phyloP scores from a whole-genome alignment of 2,888 invertebrate genomes.

The Ochropacha duplaris region DNA sequence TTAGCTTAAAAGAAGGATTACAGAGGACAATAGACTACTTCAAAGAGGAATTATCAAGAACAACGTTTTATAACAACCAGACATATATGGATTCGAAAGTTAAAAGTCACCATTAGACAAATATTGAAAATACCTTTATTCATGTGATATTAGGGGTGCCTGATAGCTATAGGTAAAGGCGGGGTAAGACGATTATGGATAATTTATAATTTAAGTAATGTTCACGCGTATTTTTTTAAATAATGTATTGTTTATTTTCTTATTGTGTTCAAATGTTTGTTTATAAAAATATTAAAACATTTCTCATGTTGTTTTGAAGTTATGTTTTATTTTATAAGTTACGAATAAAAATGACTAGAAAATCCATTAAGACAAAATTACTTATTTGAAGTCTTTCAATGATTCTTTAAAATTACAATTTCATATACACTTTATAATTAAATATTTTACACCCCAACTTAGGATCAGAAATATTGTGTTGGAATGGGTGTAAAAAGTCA shows the following conservation, averaged over 20 bases:
- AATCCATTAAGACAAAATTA: background rate
- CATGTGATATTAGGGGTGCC: conserved; percentile 66
- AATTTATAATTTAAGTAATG: background rate
- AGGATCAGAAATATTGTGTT: no score
- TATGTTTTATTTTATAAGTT: conserved; percentile 22
- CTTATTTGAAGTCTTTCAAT: no score
- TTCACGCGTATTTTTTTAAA: background rate
- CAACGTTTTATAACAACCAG: conserved; percentile 73
- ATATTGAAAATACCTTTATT: conserved; percentile 38
- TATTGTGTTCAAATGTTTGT: conserved; percentile 40
- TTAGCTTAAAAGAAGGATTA: conserved; percentile 92
- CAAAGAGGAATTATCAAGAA: conserved; percentile 89
- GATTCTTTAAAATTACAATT: no score
- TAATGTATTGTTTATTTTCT: conserved; percentile 24
- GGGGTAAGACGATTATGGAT: conserved; percentile 3
- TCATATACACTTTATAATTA: no score
- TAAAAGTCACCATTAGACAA: conserved; percentile 52
- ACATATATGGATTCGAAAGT: conserved; percentile 73
- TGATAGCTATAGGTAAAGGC: conserved; percentile 6
- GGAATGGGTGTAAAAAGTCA: no score
- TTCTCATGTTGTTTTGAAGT: conserved; percentile 33
- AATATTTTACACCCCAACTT: no score
- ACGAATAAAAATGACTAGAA: background rate
- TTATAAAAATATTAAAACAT: conserved; percentile 37
- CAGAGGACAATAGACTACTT: conserved; percentile 97